A percentile compares a stretch with the other conserved stretches of the same genome.
Evolutionary conservation across 2,888 invertebrate genomes (phyloP).

Genomic region (Meiosimyza decipiens): DNA sequence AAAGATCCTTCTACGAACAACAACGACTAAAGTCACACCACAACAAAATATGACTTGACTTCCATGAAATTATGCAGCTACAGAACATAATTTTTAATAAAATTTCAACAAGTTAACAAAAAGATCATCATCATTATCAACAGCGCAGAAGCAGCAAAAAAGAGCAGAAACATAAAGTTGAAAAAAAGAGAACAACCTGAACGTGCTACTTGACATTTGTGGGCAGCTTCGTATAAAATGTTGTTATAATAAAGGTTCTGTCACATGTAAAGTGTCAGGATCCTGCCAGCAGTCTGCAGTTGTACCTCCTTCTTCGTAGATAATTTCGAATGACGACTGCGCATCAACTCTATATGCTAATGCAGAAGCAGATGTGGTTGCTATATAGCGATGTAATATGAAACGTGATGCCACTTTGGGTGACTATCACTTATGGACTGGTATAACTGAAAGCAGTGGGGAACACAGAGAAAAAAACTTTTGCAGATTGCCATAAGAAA

Average conservation of each 20-base stretch:
- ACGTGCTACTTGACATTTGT: conserved; percentile 25
- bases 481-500: too few species aligned
- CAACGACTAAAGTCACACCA: neutral
- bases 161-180: neutral
- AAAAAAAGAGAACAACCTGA: conserved; percentile 11
- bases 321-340: too few species aligned
- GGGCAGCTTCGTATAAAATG: neutral
- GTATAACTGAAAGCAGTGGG: conserved; percentile 14
- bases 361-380: conserved; percentile 45
- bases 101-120: conserved; percentile 24
- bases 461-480: too few species aligned
- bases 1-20: conserved; percentile 11
- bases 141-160: neutral
- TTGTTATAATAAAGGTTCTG: neutral
- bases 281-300: too few species aligned
- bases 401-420: conserved; percentile 49
- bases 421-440: conserved; percentile 39
- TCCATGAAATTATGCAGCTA: conserved; percentile 18
- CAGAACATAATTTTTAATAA: conserved; percentile 5
- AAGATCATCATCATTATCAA: conserved; percentile 20
- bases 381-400: conserved; percentile 44
- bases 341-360: conserved; percentile 22
- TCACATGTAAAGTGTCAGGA: neutral
- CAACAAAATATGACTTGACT: neutral
- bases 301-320: too few species aligned